Conservation (phyloP, 2,797 vertebrate genomes). For the Loris lydekkerianus region DNA sequence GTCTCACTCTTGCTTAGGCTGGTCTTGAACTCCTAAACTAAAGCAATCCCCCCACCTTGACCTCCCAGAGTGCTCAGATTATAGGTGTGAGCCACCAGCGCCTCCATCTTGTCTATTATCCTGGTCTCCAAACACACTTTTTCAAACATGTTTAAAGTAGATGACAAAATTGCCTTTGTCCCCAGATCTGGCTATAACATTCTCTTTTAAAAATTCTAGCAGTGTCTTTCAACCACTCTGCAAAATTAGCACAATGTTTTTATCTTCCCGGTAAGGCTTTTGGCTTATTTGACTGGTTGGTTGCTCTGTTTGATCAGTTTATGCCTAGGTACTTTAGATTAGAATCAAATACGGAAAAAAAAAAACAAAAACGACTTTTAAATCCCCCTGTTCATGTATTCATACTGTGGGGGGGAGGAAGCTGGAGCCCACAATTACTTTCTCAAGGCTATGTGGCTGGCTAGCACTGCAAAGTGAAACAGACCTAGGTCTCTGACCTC, state of each 20-base stretch:
- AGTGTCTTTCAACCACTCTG: not conserved
- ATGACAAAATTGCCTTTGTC: not conserved
- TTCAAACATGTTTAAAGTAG: not conserved
- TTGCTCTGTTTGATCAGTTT: not conserved
- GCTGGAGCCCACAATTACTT: not conserved
- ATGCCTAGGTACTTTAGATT: not conserved
- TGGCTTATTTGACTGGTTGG: no score
- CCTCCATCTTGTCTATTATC: not conserved
- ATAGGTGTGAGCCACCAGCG: no score
- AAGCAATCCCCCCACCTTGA: no score
- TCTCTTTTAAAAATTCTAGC: not conserved
- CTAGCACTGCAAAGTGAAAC: accelerated
- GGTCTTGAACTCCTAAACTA: no score
- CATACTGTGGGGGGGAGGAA: not conserved
- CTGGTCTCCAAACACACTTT: not conserved
- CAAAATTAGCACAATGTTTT: not conserved
- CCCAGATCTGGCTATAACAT: not conserved
- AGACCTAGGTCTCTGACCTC: not conserved
- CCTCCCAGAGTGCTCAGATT: no score
- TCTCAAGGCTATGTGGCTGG: not conserved
- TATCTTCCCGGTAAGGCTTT: not conserved
- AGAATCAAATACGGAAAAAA: not conserved
- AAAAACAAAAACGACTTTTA: not conserved
- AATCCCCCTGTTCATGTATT: not conserved
- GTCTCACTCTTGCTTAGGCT: no score